Base-by-base conservation (phyloP, 2,888 invertebrate species). In the Rhagonycha lutea region DNA sequence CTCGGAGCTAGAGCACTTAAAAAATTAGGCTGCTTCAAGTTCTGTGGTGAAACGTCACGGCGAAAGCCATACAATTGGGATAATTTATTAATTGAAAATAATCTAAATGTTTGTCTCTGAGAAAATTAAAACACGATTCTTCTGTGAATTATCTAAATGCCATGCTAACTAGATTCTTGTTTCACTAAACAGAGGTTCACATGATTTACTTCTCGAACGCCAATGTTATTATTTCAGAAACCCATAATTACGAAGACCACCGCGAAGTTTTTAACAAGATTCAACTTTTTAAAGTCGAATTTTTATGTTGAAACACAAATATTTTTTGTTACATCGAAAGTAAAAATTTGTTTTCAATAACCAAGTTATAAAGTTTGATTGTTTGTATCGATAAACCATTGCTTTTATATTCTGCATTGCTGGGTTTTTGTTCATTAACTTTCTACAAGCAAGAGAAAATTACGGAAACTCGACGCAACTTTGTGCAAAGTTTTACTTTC, bases 231-330 rank as follows among this genome's bases (percentile, higher is more conserved):
- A 86, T 86, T 85, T 86, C 82, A 83, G 84, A 84, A 86, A 86
- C 86, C 84, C 84, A 84, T 86, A 86, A 86, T 86, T 86, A 86
- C 83, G 81, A 81, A 83, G 86, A 86, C 86, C 86, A 86, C 86
- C 86, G 86, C 85, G 86, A 85, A 86, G 86, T 75, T 78, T 74
- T 74, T 73, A 79, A 78, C 73, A 79, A 76, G 78, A 78, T 76
- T 73, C 76, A 76, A 14, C 60, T 47, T 72, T 26, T 67, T 63
- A 63, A 23, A 18, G 18, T 68, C 29, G 29, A 26, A n/a, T 68
- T 26, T 18, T 29, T 26, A 63, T 63, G 63, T 24, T 23, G 12
- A 69, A 24, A 69, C 14, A 32, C 12, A 18, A 12, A 14, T 65
- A 65, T 26, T 65, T 24, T 63, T n/a, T 65, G n/a, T 24, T 14